Evolutionary conservation across 2,113 vertebrate species (phyloP), one percentile per base, ranked within the genome.

Genomic region (Empidonax alnorum): DNA sequence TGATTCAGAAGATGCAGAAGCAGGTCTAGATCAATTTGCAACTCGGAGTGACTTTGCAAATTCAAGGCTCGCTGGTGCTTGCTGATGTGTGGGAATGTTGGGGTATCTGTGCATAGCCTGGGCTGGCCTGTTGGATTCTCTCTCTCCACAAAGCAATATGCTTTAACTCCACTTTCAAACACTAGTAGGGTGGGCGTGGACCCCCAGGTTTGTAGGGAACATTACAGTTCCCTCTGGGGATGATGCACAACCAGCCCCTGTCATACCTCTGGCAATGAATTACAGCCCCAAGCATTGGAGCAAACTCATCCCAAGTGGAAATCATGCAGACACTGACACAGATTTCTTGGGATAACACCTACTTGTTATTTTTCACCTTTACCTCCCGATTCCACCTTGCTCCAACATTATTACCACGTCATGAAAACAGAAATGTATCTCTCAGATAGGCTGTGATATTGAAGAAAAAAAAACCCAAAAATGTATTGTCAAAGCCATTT

Each of bases 111-210:
- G 50, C 49, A 78, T 58, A 41, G 41, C 42, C 55, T 53, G 55
- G 18, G 0, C 55, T 5, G 50, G 24, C 30, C 30, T 22, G 5
- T 4, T 39, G 23, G 8, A 35, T 63, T 42, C 21, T 14, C 28
- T 77, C 4, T 9, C n/a, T 25, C 16, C 9, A 3, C 30, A 37
- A 37, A 78, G 30, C 11, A 68, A 8, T 35, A 14, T 0, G 33
- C 30, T 66, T 58, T 9, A 56, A 8, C 27, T 55, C 55, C 16
- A 6, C 21, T 76, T 65, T 13, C 42, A 71, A 71, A 28, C 31
- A 7, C 14, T 3, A 5, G 7, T 0, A 47, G 22, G 20, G 46
- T n/a, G 50, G 23, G 46, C 7, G 7, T 0, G 1, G 35, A 42
- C 24, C 44, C 67, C 50, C 33, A 44, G 6, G 19, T 1, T 66